A percentile compares a stretch with the other conserved stretches of the same genome.
phyloP scores from a whole-genome alignment of 92 coral and sea anemone species.

The Actinostola sp. region DNA sequence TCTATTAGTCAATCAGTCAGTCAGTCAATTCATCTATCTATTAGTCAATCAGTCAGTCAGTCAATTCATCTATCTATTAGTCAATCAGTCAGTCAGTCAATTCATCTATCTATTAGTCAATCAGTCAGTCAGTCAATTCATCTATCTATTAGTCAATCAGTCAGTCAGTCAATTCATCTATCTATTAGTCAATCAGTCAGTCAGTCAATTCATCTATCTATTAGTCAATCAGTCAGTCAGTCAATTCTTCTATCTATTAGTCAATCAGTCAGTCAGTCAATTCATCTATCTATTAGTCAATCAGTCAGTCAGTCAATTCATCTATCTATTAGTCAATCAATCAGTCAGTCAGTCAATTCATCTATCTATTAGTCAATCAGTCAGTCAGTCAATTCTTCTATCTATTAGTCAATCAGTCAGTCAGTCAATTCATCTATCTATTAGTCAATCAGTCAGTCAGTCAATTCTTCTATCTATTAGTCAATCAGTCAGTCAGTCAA shows the following conservation, averaged over 20 bases:
- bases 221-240: background rate
- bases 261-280: background rate
- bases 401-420: background rate
- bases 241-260: too few species aligned
- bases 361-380: conserved; percentile 10
- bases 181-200: background rate
- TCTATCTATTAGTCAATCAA: too few species aligned
- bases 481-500: background rate
- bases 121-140: too few species aligned
- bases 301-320: background rate
- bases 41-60: too few species aligned
- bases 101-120: too few species aligned
- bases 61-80: too few species aligned
- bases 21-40: too few species aligned
- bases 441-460: background rate
- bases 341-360: background rate
- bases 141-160: too few species aligned
- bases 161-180: background rate
- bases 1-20: too few species aligned
- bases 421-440: conserved; percentile 13
- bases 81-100: too few species aligned
- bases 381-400: background rate
- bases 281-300: conserved; percentile 12
- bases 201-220: conserved; percentile 13
- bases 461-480: too few species aligned